Percentiles rank a stretch among this genome's conserved stretches.
Evolutionary conservation across 2,113 vertebrate genomes (phyloP).

Genomic region (Channa argus): DNA sequence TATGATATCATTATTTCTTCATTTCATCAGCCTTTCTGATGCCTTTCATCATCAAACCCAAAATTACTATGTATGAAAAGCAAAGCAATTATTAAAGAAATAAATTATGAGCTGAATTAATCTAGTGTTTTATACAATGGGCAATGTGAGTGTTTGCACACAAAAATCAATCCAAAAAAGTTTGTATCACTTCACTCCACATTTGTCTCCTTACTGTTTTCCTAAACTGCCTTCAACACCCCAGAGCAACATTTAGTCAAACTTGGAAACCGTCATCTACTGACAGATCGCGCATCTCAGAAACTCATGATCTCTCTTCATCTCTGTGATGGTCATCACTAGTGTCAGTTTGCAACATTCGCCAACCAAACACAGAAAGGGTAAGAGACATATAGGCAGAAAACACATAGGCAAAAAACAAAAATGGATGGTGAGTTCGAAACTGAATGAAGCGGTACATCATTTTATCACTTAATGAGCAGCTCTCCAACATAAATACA

Average conservation of each 20-base stretch:
- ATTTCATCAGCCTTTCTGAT: neutral
- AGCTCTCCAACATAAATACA: neutral
- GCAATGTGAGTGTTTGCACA: neutral
- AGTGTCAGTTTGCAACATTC: constrained; percentile 33
- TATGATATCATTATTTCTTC: too few relatives aligned
- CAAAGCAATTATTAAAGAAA: neutral
- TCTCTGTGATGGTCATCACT: constrained; percentile 47
- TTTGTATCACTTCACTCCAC: constrained; percentile 2
- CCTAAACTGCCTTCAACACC: constrained; percentile 11
- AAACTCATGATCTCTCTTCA: constrained; percentile 30
- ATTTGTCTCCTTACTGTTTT: neutral
- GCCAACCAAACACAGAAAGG: constrained; percentile 3
- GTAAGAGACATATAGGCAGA: neutral
- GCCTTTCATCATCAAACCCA: neutral
- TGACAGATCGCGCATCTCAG: constrained; percentile 44
- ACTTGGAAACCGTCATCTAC: constrained; percentile 12
- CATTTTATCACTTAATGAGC: constrained; percentile 26
- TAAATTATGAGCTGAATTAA: neutral
- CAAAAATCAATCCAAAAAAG: neutral
- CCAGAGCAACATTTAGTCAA: constrained; percentile 27
- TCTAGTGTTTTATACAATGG: neutral
- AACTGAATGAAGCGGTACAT: constrained; percentile 5
- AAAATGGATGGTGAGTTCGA: neutral
- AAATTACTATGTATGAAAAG: neutral
- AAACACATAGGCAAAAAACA: neutral